Percentiles rank a stretch among this genome's conserved stretches.
Conservation (phyloP, 2,888 invertebrate species). For the Tetranychus truncatus region DNA sequence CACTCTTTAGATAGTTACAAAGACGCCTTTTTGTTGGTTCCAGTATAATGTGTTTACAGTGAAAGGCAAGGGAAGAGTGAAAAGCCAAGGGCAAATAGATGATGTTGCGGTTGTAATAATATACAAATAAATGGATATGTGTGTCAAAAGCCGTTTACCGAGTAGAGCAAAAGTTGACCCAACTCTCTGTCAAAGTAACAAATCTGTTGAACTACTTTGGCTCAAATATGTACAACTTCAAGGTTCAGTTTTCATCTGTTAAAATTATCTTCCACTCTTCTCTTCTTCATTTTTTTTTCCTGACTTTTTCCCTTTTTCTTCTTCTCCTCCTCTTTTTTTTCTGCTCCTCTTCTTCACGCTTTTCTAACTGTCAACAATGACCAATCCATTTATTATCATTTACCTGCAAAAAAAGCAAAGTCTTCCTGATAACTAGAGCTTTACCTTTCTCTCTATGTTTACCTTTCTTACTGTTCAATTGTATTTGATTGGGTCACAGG, state of each 20-base stretch:
- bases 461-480: neutral
- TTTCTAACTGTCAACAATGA: neutral
- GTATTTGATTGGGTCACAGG: too few species aligned
- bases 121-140: neutral
- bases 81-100: neutral
- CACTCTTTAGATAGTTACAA: neutral
- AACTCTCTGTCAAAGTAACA: neutral
- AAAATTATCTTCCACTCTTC: neutral
- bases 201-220: neutral
- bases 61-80: neutral
- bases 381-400: slow-evolving; percentile 2
- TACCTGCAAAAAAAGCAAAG: neutral
- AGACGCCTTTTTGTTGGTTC: too few species aligned
- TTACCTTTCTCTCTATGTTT: neutral
- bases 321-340: neutral
- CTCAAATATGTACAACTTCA: neutral
- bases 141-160: neutral
- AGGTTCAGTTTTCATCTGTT: neutral
- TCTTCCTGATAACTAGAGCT: neutral
- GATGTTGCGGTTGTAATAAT: slow-evolving; percentile 8
- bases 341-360: neutral
- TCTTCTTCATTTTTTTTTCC: neutral
- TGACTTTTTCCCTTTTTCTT: neutral
- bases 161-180: neutral
- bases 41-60: neutral